These are phyloP conservation scores for Propithecus deckenii DNA, from an alignment of 2,797 vertebrate species.

Conservation along the genomic window DNA sequence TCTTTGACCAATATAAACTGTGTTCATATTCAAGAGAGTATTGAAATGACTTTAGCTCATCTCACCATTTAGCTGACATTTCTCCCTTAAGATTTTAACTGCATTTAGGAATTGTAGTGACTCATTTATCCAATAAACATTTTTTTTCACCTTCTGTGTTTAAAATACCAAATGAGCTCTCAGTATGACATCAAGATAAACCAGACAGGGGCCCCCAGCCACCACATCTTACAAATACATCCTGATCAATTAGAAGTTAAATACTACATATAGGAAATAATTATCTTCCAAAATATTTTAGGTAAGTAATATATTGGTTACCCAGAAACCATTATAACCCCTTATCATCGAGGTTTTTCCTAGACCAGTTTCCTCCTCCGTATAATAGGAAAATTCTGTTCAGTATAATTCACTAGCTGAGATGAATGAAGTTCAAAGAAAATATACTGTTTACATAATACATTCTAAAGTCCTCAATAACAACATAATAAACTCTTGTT, in stretches of 20 bases:
- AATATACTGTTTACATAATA: not conserved
- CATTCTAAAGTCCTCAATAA: not conserved
- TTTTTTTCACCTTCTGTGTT: not conserved
- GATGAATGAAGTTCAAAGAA: not conserved
- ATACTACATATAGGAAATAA: not conserved
- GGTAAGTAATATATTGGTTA: not conserved
- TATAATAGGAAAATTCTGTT: not conserved
- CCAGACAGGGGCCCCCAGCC: not conserved
- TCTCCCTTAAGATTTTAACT: not conserved
- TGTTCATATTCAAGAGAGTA: not conserved
- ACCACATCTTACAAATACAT: not conserved
- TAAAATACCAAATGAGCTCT: not conserved
- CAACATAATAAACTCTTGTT: not conserved
- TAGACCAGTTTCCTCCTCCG: not conserved
- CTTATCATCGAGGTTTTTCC: not conserved
- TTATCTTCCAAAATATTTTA: not conserved
- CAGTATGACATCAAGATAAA: not conserved
- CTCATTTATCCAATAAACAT: not conserved
- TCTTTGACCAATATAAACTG: not conserved
- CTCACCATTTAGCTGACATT: not conserved
- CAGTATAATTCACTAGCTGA: not conserved
- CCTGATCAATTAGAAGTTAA: not conserved
- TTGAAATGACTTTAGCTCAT: not conserved
- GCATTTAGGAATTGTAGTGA: not conserved
- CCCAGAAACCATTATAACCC: not conserved